Percentiles rank a stretch among this genome's conserved stretches.
phyloP scores from a whole-genome alignment of 37 sponge, comb jelly and placozoan genomes.

The Beroe forskalii region DNA sequence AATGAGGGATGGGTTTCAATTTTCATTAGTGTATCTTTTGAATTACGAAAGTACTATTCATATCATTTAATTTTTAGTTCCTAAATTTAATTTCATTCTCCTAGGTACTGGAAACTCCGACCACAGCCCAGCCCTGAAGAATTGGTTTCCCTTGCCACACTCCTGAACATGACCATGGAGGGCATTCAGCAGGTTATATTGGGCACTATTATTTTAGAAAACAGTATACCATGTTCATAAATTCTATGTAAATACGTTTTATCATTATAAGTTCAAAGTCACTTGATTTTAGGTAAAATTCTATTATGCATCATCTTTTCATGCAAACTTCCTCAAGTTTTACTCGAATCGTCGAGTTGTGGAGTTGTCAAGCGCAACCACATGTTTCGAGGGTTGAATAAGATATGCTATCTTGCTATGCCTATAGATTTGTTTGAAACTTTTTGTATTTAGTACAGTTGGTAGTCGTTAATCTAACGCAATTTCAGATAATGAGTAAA shows the following conservation, averaged over 20 bases:
- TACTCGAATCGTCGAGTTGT: too few relatives aligned
- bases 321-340: too few relatives aligned
- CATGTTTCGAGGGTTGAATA: too few relatives aligned
- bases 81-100: background rate
- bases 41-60: background rate
- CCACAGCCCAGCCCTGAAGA: slow-evolving; percentile 23
- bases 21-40: background rate
- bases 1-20: too few relatives aligned
- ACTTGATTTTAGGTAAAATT: too few relatives aligned
- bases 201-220: background rate
- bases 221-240: background rate
- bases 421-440: background rate
- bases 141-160: background rate
- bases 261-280: too few relatives aligned
- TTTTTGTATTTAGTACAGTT: background rate
- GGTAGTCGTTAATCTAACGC: background rate
- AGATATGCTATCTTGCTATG: too few relatives aligned
- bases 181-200: background rate
- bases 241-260: background rate
- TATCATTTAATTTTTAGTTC: background rate
- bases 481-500: slow-evolving; percentile 2
- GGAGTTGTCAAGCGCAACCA: too few relatives aligned
- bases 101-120: slow-evolving; percentile 13
- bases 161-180: slow-evolving; percentile 54
- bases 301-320: too few relatives aligned